phyloP scores from a whole-genome alignment of 2,797 vertebrate genomes.

The Scleropages formosus region DNA sequence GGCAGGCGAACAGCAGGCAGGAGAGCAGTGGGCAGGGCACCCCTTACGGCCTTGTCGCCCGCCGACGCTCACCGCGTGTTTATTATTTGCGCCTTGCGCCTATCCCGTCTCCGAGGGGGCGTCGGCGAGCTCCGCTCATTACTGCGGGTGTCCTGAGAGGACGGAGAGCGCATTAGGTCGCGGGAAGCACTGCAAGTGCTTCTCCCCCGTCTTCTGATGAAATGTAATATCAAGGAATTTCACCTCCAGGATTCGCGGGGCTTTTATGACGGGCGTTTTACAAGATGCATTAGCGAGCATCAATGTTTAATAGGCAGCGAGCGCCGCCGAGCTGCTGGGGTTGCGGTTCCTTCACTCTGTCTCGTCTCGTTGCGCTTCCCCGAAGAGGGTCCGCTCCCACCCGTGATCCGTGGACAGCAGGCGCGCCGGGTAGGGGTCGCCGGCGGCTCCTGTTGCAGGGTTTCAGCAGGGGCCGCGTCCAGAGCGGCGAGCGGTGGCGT shows the following conservation, averaged over 20 bases:
- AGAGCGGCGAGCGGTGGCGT: too few species aligned
- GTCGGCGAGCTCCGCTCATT: constrained; percentile 14
- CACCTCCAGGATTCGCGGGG: constrained; percentile 50
- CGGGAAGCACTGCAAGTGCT: constrained; percentile 35
- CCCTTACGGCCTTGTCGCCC: constrained; percentile 33
- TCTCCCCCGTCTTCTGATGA: constrained; percentile 39
- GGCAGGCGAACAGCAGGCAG: not conserved
- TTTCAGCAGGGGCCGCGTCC: too few species aligned
- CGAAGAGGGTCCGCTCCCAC: not conserved
- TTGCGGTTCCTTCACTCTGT: constrained; percentile 39
- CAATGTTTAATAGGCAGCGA: constrained; percentile 60
- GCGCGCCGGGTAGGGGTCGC: too few species aligned
- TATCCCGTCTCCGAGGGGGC: constrained; percentile 42
- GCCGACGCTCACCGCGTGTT: not conserved
- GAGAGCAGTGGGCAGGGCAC: too few species aligned
- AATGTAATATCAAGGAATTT: constrained; percentile 46
- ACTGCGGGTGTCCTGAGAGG: not conserved
- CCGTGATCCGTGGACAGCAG: too few species aligned
- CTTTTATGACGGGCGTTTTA: constrained; percentile 58
- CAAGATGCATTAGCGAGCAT: constrained; percentile 63
- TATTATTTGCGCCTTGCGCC: not conserved
- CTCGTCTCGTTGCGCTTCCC: constrained; percentile 35
- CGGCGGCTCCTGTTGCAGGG: too few species aligned
- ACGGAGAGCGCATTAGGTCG: not conserved
- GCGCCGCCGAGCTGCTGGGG: constrained; percentile 47